These are phyloP conservation scores for Iphiclides podalirius DNA, from an alignment of 2,888 invertebrate genomes.

Conservation along the genomic window DNA sequence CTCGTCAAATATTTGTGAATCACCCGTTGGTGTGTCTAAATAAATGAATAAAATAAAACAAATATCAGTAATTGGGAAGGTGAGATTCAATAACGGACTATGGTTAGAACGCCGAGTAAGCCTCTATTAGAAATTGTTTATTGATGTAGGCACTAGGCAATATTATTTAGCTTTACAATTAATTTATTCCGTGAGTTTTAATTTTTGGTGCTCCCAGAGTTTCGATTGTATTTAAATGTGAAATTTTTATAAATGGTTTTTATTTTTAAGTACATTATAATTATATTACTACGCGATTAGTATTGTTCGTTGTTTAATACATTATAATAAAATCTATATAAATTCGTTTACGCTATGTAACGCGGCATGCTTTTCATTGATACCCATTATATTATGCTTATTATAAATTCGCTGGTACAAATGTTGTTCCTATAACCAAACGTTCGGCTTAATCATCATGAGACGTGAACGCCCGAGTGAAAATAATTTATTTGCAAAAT, in stretches of 20 bases:
- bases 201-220: slow-evolving; percentile 40
- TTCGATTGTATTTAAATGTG: slow-evolving; percentile 25
- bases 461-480: not conserved
- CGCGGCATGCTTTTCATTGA: slow-evolving; percentile 22
- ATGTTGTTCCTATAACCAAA: slow-evolving; percentile 32
- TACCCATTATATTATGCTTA: slow-evolving; percentile 17
- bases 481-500: not conserved
- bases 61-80: not conserved
- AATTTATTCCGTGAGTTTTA: slow-evolving; percentile 34
- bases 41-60: no score
- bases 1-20: no score
- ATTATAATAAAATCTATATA: slow-evolving; percentile 27
- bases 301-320: slow-evolving; percentile 22
- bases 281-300: slow-evolving; percentile 23
- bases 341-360: slow-evolving; percentile 18
- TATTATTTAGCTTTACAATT: slow-evolving; percentile 30
- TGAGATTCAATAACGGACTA: no score
- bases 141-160: slow-evolving; percentile 5
- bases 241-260: slow-evolving; percentile 15
- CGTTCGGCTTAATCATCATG: not conserved
- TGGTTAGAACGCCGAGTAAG: no score
- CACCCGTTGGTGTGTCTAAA: no score
- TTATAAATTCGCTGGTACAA: slow-evolving; percentile 23
- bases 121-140: not conserved
- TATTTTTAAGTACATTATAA: slow-evolving; percentile 28